Percentiles rank a stretch among this genome's conserved stretches.
phyloP scores from a whole-genome alignment of 2,113 vertebrate species.

The Myxocyprinus asiaticus region DNA sequence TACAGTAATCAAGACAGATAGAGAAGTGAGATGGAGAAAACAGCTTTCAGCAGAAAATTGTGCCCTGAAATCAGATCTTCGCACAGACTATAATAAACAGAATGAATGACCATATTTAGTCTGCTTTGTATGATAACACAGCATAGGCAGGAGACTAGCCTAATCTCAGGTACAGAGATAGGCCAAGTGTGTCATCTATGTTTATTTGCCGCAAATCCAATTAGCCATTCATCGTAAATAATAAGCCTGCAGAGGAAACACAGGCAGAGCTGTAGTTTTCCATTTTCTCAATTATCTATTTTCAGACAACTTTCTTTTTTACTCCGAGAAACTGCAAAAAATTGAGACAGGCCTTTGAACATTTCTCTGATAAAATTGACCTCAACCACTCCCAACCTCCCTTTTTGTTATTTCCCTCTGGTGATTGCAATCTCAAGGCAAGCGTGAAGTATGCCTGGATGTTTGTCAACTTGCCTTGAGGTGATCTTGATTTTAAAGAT shows the following conservation, averaged over 20 bases:
- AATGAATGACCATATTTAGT: constrained; percentile 22
- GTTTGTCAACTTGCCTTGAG: constrained; percentile 8
- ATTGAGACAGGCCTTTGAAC: not conserved
- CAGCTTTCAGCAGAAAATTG: constrained; percentile 14
- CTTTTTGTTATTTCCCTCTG: not conserved
- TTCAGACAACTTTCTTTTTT: not conserved
- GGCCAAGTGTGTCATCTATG: constrained; percentile 32
- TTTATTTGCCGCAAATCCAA: constrained; percentile 30
- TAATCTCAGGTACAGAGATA: constrained; percentile 18
- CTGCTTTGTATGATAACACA: constrained; percentile 13
- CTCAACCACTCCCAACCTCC: no score
- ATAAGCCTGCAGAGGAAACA: not conserved
- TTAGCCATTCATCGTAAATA: constrained; percentile 5
- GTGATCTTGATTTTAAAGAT: constrained; percentile 18
- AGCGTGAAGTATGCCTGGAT: constrained; percentile 24
- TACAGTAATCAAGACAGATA: constrained; percentile 29
- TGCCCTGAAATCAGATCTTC: constrained; percentile 12
- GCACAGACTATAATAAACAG: not conserved
- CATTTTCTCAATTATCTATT: not conserved
- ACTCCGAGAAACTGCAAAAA: not conserved
- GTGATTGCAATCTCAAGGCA: constrained; percentile 15
- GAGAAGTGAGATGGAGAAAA: constrained; percentile 23
- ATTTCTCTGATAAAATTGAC: no score
- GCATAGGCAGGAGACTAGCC: constrained; percentile 2
- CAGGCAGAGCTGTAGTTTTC: not conserved